A percentile compares a stretch with the other conserved stretches of the same genome.
Evolutionary conservation across 2,888 invertebrate genomes (phyloP).

Genomic region (Lagria hirta): DNA sequence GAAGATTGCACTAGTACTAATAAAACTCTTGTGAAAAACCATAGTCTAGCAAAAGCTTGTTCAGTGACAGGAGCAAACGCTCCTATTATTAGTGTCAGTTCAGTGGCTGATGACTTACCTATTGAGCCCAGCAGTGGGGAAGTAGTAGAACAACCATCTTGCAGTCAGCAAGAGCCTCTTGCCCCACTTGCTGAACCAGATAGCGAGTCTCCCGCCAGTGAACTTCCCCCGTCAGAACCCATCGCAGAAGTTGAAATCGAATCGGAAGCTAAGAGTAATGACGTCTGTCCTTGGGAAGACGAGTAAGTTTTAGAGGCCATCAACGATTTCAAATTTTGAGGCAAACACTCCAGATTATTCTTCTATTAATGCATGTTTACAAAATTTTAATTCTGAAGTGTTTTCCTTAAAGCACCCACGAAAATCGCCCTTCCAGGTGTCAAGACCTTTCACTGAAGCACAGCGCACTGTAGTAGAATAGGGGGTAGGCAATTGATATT

Average conservation of each 20-base stretch:
- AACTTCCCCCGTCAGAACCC: constrained; percentile 55
- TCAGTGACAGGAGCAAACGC: constrained; percentile 53
- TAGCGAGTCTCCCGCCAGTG: constrained; percentile 67
- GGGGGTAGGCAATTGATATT: constrained; percentile 14
- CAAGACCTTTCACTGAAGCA: constrained; percentile 21
- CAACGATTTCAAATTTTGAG: too few relatives aligned
- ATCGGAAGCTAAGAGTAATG: constrained; percentile 66
- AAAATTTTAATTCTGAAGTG: too few relatives aligned
- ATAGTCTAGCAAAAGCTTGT: constrained; percentile 52
- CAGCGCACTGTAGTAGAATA: constrained; percentile 22
- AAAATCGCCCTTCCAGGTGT: constrained; percentile 20
- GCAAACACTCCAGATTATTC: constrained; percentile 16
- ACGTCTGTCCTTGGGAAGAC: constrained; percentile 94
- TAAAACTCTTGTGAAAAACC: constrained; percentile 50
- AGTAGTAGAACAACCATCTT: constrained; percentile 4
- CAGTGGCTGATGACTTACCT: constrained; percentile 64
- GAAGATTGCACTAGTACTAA: constrained; percentile 40
- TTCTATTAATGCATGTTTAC: too few relatives aligned
- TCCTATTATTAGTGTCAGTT: constrained; percentile 72
- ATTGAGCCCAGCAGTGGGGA: constrained; percentile 24
- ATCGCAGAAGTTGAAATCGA: constrained; percentile 37
- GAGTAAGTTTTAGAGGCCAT: constrained; percentile 78
- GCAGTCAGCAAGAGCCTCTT: constrained; percentile 50
- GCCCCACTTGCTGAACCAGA: constrained; percentile 72
- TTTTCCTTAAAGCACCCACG: constrained; percentile 16